A percentile compares a stretch with the other conserved stretches of the same genome.
Evolutionary conservation across 2,113 vertebrate species (phyloP).

Genomic region (Gracilinanus agilis): DNA sequence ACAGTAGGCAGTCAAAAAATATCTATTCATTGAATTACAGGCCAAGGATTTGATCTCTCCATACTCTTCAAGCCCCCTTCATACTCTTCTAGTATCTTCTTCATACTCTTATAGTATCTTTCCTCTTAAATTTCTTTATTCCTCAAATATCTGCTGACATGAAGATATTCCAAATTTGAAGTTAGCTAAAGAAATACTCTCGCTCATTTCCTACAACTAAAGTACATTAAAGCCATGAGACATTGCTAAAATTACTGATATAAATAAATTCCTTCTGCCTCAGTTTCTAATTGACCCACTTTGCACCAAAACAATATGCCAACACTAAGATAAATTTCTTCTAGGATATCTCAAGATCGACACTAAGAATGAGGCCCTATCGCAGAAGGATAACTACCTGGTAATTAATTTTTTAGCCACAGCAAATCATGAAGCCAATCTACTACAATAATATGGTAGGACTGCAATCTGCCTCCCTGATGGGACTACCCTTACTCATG

Average conservation of each 20-base stretch:
- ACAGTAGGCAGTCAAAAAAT: not conserved
- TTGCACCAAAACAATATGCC: not conserved
- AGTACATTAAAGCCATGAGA: constrained; percentile 23
- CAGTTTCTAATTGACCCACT: not conserved
- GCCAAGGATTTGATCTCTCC: not conserved
- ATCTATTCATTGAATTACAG: not conserved
- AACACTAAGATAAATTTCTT: not conserved
- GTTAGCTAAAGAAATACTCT: constrained; percentile 30
- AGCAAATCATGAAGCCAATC: not conserved
- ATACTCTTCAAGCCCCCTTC: not conserved
- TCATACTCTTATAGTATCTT: not conserved
- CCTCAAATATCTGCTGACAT: not conserved
- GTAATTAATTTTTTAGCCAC: not conserved
- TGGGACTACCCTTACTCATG: not conserved
- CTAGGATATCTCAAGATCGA: not conserved
- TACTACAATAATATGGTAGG: not conserved
- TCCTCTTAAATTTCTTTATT: not conserved
- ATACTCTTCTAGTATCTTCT: too few species aligned
- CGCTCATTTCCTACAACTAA: constrained; percentile 34
- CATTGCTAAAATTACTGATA: constrained; percentile 19
- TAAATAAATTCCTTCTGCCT: not conserved
- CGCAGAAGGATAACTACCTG: not conserved
- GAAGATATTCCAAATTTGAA: constrained; percentile 35
- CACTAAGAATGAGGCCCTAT: not conserved
- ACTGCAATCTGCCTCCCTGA: not conserved